phyloP scores from a whole-genome alignment of 2,113 vertebrate species.

The Petaurus breviceps region DNA sequence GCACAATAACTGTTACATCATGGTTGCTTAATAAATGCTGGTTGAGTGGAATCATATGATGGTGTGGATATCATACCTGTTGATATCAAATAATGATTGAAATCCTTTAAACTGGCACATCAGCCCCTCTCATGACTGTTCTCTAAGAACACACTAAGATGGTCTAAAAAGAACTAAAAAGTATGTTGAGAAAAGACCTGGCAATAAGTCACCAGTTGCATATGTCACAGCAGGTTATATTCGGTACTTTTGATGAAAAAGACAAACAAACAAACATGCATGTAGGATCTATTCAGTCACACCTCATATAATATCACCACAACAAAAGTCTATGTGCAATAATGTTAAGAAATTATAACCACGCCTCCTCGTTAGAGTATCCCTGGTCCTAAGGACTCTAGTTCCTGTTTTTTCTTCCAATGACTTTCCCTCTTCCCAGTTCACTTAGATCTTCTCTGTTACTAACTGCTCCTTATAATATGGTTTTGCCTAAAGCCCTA shows the following conservation, averaged over 20 bases:
- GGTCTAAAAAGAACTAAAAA: neutral
- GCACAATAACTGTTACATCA: neutral
- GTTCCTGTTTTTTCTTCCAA: neutral
- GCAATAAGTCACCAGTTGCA: neutral
- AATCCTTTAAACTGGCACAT: neutral
- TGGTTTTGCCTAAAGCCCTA: neutral
- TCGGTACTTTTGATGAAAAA: neutral
- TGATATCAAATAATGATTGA: neutral
- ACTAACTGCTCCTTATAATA: neutral
- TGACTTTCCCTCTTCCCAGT: neutral
- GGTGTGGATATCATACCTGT: neutral
- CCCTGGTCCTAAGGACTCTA: neutral
- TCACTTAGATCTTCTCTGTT: neutral
- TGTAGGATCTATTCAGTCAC: neutral
- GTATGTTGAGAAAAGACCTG: neutral
- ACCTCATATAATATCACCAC: neutral
- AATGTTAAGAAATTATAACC: neutral
- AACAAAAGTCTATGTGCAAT: neutral
- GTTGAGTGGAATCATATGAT: neutral
- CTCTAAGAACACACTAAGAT: neutral
- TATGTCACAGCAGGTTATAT: neutral
- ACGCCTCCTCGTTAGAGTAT: neutral
- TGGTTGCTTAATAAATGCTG: neutral
- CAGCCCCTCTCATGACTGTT: neutral
- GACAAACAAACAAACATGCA: neutral